Conservation (phyloP, 1,140 invertebrate species). For the Acromyrmex heyeri region DNA sequence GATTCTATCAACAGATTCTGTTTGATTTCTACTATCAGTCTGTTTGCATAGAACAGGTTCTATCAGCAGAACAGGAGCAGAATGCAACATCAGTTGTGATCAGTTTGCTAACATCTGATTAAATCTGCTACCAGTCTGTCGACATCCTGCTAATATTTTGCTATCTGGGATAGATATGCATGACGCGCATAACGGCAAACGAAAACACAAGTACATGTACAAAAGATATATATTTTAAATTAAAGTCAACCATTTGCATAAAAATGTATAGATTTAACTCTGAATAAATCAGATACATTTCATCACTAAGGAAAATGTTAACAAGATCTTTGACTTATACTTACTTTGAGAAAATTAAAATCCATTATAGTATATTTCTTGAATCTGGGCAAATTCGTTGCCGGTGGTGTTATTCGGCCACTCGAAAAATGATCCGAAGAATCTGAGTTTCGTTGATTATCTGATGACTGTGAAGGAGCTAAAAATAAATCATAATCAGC, state of each 20-base stretch:
- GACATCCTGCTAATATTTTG: no score
- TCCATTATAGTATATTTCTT: constrained; percentile 96
- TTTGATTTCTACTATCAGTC: no score
- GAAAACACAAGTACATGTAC: not conserved
- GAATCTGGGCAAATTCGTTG: constrained; percentile 94
- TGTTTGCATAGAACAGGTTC: no score
- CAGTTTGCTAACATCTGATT: no score
- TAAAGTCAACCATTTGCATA: not conserved
- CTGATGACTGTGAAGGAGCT: constrained; percentile 84
- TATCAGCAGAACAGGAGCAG: no score
- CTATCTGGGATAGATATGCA: not conserved
- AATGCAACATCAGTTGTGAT: no score
- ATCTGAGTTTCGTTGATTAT: constrained; percentile 83
- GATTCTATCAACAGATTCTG: no score
- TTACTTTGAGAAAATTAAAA: constrained; percentile 96
- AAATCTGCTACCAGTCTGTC: no score
- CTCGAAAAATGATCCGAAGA: constrained; percentile 89
- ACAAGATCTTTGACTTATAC: constrained; percentile 35
- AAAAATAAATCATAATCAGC: constrained; percentile 24
- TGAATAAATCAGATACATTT: constrained; percentile 28
- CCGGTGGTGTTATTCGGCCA: constrained; percentile 93
- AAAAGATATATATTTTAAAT: not conserved
- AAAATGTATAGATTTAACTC: not conserved
- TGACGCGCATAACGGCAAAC: not conserved
- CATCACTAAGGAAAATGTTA: not conserved